Evolutionary conservation across 2,888 invertebrate species (phyloP).

Genomic region (Xiphydria camelus): DNA sequence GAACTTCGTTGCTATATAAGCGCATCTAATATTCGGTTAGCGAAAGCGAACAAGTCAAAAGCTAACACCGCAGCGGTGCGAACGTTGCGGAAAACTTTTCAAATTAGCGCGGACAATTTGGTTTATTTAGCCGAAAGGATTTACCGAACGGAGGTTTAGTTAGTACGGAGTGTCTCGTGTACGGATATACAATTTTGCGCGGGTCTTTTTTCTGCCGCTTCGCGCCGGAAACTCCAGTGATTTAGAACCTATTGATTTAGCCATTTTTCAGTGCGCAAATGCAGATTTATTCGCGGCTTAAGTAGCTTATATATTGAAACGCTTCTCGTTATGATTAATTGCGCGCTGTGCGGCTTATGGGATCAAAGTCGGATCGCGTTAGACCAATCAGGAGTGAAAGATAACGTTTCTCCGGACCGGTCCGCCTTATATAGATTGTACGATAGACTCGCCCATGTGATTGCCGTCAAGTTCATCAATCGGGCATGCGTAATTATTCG

Average conservation of each 20-base stretch:
- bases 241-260: neutral
- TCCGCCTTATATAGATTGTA: too few relatives aligned
- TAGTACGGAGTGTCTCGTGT: neutral
- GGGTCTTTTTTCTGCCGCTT: neutral
- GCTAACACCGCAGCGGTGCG: too few relatives aligned
- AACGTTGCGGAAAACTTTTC: too few relatives aligned
- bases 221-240: neutral
- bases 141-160: too few relatives aligned
- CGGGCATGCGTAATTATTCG: too few relatives aligned
- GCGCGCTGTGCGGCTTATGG: neutral
- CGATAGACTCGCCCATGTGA: too few relatives aligned
- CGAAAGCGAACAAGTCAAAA: too few relatives aligned
- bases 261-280: neutral
- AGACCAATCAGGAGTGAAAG: neutral
- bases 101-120: too few relatives aligned
- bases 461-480: too few relatives aligned
- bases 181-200: neutral
- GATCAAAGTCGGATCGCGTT: neutral
- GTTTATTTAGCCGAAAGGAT: too few relatives aligned
- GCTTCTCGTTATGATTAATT: neutral
- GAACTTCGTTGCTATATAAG: too few relatives aligned
- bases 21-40: too few relatives aligned
- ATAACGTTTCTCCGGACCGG: neutral
- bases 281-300: conserved; percentile 1
- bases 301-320: conserved; percentile 1